A percentile compares a stretch with the other conserved stretches of the same genome.
Evolutionary conservation across 1,140 invertebrate species (phyloP).

Genomic region (Tribolium castaneum): DNA sequence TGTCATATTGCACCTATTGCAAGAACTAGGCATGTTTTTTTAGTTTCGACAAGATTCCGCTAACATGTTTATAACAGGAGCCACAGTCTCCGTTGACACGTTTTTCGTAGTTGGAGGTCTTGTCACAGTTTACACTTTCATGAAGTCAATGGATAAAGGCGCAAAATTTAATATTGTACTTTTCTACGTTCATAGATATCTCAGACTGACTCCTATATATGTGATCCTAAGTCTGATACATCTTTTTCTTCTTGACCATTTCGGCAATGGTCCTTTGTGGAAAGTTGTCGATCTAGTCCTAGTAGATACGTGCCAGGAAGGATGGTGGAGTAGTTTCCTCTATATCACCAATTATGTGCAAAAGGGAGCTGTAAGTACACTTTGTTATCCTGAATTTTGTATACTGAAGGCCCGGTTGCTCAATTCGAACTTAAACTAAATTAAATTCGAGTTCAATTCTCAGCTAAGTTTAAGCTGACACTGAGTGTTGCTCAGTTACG

Average conservation of each 20-base stretch:
- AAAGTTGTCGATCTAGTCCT: constrained; percentile 54
- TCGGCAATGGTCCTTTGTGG: constrained; percentile 69
- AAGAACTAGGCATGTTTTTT: neutral
- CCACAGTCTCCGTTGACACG: constrained; percentile 67
- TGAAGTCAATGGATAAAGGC: constrained; percentile 64
- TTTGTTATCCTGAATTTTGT: neutral
- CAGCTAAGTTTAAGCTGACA: no score
- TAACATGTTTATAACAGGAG: constrained; percentile 59
- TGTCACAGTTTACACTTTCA: constrained; percentile 66
- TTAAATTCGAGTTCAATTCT: no score
- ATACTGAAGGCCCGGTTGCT: no score
- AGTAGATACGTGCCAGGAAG: constrained; percentile 60
- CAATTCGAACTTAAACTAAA: no score
- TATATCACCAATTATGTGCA: constrained; percentile 68
- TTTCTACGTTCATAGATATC: constrained; percentile 49
- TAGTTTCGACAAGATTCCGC: neutral
- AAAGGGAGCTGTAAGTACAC: constrained; percentile 54
- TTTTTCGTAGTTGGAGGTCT: constrained; percentile 72
- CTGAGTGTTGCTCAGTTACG: no score
- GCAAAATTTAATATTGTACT: constrained; percentile 53
- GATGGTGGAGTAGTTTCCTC: constrained; percentile 69
- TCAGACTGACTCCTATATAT: constrained; percentile 71
- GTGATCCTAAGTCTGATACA: constrained; percentile 68
- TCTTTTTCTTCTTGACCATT: constrained; percentile 66
- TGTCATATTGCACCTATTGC: neutral